A percentile compares a stretch with the other conserved stretches of the same genome.
Conservation (phyloP, 2,113 vertebrate species). For the Thermophis baileyi region DNA sequence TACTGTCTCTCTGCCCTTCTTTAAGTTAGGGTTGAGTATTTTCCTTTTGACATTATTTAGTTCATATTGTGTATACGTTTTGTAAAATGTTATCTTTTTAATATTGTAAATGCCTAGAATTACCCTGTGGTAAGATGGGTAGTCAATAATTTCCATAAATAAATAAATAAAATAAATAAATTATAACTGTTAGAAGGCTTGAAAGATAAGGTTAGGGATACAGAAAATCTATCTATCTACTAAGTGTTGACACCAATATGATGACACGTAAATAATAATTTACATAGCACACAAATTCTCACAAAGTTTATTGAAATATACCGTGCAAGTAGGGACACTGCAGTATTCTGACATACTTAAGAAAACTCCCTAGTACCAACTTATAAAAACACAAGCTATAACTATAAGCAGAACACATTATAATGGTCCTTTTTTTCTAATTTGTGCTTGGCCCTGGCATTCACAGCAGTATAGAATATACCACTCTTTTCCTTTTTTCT, state of each 20-base stretch:
- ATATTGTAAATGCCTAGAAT: no score
- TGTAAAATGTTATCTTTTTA: no score
- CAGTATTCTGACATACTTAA: not conserved
- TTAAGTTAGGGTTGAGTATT: no score
- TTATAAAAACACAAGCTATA: slow-evolving; percentile 5
- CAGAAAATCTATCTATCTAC: not conserved
- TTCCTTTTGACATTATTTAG: no score
- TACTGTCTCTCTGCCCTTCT: no score
- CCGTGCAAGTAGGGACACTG: not conserved
- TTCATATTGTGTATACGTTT: no score
- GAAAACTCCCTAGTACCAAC: not conserved
- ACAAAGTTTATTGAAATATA: not conserved
- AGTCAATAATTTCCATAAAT: no score
- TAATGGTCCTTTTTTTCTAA: not conserved
- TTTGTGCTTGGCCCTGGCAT: slow-evolving; percentile 5
- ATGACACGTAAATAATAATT: not conserved
- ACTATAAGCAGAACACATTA: not conserved
- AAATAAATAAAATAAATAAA: no score
- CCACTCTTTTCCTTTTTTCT: not conserved
- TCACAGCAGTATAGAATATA: not conserved
- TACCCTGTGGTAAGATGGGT: no score
- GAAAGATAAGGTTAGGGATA: not conserved
- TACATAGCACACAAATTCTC: not conserved
- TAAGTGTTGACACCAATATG: not conserved
- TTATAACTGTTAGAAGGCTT: not conserved